Conservation (phyloP, 37 sponge, comb jelly and placozoan genomes). For the Tethya wilhelma region DNA sequence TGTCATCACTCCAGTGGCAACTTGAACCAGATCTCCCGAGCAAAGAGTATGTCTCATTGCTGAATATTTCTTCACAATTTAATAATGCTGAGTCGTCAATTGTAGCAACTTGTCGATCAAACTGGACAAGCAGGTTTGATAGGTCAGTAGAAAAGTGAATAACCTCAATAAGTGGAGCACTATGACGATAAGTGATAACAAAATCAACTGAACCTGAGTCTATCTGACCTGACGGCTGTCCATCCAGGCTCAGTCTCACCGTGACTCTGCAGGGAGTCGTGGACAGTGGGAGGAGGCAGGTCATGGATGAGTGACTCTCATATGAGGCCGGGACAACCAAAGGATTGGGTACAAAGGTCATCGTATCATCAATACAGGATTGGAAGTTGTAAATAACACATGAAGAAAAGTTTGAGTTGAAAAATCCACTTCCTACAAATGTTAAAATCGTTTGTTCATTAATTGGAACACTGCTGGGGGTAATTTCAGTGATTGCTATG, state of each 20-base stretch:
- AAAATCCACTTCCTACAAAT: constrained; percentile 54
- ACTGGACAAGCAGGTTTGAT: constrained; percentile 38
- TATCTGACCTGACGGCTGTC: constrained; percentile 66
- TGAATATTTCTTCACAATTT: constrained; percentile 45
- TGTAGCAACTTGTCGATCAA: constrained; percentile 52
- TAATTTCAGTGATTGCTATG: not conserved
- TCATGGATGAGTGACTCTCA: constrained; percentile 15
- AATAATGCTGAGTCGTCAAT: not conserved
- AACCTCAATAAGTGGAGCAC: constrained; percentile 36
- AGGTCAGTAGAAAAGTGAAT: constrained; percentile 63
- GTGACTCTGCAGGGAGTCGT: constrained; percentile 60
- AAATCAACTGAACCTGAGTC: not conserved
- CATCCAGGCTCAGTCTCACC: constrained; percentile 62
- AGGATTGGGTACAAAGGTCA: not conserved
- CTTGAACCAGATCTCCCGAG: constrained; percentile 45
- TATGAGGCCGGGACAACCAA: constrained; percentile 36
- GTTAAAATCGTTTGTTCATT: constrained; percentile 10
- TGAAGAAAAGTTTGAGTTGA: constrained; percentile 22
- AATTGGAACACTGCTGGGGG: constrained; percentile 15
- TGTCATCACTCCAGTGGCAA: constrained; percentile 37
- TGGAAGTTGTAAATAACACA: constrained; percentile 49
- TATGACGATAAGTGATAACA: constrained; percentile 47
- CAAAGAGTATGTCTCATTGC: constrained; percentile 13
- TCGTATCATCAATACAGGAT: constrained; percentile 9
- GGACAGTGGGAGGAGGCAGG: constrained; percentile 72